Evolutionary conservation across 2,113 vertebrate genomes (phyloP).

Genomic region (Microtus montanus): DNA sequence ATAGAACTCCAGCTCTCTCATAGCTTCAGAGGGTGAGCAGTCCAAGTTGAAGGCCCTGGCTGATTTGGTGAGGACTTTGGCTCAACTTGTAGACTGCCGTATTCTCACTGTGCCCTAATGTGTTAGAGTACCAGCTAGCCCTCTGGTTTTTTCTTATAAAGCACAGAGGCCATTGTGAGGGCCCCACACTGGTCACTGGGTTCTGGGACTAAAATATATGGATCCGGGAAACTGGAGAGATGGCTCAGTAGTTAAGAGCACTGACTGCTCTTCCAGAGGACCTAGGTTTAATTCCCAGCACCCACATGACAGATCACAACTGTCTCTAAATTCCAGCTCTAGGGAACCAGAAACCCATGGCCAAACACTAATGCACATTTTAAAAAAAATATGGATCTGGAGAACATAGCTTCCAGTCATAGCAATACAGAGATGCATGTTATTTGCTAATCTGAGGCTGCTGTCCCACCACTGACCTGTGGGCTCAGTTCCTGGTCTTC

Average conservation of each 20-base stretch:
- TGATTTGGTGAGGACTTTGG: not conserved
- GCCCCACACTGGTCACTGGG: not conserved
- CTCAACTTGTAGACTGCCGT: not conserved
- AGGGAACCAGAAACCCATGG: too few relatives aligned
- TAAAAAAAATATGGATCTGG: not conserved
- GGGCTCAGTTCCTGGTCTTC: not conserved
- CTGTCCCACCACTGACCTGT: not conserved
- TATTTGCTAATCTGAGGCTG: not conserved
- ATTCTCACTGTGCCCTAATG: not conserved
- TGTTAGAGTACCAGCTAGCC: not conserved
- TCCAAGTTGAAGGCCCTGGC: not conserved
- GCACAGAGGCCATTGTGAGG: not conserved
- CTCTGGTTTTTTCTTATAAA: not conserved
- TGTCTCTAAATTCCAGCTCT: too few relatives aligned
- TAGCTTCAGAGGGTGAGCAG: not conserved
- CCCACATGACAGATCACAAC: too few relatives aligned
- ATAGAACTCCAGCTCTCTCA: not conserved
- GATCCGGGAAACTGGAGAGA: too few relatives aligned
- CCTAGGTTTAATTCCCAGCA: too few relatives aligned
- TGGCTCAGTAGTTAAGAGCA: too few relatives aligned
- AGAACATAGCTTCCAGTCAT: not conserved
- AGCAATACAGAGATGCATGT: fast-evolving
- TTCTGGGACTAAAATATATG: not conserved
- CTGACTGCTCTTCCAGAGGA: too few relatives aligned
- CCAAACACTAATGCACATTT: too few relatives aligned